phyloP scores from a whole-genome alignment of 2,797 vertebrate genomes.

The Psittacula derbiana region DNA sequence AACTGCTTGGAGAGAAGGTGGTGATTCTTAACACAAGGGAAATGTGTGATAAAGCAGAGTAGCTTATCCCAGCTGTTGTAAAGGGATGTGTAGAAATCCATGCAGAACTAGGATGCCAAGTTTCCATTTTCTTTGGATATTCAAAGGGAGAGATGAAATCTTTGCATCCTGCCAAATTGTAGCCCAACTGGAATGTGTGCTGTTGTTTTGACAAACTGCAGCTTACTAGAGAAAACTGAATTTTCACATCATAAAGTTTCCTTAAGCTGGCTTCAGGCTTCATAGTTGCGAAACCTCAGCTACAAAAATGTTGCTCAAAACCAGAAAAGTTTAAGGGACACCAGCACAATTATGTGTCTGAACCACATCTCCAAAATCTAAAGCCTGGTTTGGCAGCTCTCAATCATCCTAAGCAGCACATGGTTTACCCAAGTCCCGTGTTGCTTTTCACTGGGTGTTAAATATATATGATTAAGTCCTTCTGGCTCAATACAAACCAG shows the following conservation, averaged over 20 bases:
- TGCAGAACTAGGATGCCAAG: slow-evolving; percentile 22
- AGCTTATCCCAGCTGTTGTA: slow-evolving; percentile 67
- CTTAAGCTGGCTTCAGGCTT: slow-evolving; percentile 56
- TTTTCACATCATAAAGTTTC: slow-evolving; percentile 71
- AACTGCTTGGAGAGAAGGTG: slow-evolving; percentile 11
- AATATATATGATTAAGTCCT: slow-evolving; percentile 1
- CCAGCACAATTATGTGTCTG: slow-evolving; percentile 16
- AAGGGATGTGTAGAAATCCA: slow-evolving; percentile 57
- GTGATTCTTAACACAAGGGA: slow-evolving; percentile 60
- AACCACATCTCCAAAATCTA: slow-evolving; percentile 6
- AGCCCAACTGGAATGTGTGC: slow-evolving; percentile 40
- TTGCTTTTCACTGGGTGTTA: neutral
- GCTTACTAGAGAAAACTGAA: slow-evolving; percentile 67
- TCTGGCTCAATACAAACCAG: neutral
- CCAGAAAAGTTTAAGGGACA: slow-evolving; percentile 32
- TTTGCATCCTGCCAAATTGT: slow-evolving; percentile 56
- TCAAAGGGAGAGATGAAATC: slow-evolving; percentile 51
- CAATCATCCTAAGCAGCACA: neutral
- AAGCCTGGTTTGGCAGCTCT: neutral
- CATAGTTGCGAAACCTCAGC: slow-evolving; percentile 52
- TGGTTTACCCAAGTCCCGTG: neutral
- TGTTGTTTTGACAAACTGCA: slow-evolving; percentile 70
- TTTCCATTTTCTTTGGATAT: slow-evolving; percentile 56
- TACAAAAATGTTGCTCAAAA: slow-evolving; percentile 55
- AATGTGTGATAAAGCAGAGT: slow-evolving; percentile 53